phyloP scores from a whole-genome alignment of 2,888 invertebrate genomes.

The Cloeon dipterum region DNA sequence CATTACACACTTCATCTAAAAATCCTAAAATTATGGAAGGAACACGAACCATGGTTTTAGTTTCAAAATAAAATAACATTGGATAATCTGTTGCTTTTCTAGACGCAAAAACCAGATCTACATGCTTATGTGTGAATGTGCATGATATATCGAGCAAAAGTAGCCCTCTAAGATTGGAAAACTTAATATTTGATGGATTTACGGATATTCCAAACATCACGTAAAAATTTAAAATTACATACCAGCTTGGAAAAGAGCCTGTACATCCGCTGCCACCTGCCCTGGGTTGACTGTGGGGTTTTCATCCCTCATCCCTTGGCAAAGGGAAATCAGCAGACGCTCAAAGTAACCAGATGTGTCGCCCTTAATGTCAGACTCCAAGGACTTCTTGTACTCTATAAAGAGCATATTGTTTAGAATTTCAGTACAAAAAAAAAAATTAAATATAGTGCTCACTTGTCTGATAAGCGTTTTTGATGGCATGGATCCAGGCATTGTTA shows the following conservation, averaged over 20 bases:
- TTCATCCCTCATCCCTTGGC: constrained; percentile 31
- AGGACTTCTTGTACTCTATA: constrained; percentile 44
- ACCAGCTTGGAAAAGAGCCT: constrained; percentile 15
- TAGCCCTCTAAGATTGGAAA: no score
- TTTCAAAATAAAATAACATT: not conserved
- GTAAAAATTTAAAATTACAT: not conserved
- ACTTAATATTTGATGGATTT: no score
- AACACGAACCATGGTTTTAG: not conserved
- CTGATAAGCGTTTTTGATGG: not conserved
- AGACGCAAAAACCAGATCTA: not conserved
- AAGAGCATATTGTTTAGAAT: not conserved
- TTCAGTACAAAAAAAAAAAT: not conserved
- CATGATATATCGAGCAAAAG: no score
- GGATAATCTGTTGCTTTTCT: not conserved
- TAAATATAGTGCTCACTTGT: not conserved
- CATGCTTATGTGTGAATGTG: no score
- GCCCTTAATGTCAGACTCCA: constrained; percentile 61
- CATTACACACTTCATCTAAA: no score
- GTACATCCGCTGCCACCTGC: constrained; percentile 23
- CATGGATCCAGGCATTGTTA: constrained; percentile 30
- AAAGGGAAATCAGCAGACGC: constrained; percentile 65
- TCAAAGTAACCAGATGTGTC: constrained; percentile 88
- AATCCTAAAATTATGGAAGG: constrained; percentile 1
- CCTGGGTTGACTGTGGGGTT: constrained; percentile 19
- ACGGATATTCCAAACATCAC: not conserved